Percentiles rank a stretch among this genome's conserved stretches.
These are phyloP conservation scores for Uria aalge DNA, from an alignment of 2,113 vertebrate species.

Conservation along the genomic window DNA sequence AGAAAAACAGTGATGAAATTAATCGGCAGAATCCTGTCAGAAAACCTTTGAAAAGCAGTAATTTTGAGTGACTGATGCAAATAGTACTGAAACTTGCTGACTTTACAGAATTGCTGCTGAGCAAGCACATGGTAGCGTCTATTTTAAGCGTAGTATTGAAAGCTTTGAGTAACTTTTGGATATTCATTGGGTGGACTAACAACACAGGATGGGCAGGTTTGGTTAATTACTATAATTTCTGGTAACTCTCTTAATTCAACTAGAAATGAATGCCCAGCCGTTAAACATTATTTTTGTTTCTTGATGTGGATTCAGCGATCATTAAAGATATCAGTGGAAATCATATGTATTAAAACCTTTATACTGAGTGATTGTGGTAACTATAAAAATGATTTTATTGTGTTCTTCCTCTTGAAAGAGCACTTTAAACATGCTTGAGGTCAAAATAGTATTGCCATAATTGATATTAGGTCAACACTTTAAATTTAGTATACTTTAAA, in stretches of 20 bases:
- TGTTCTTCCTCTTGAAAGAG: not conserved
- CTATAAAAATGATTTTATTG: not conserved
- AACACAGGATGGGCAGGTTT: not conserved
- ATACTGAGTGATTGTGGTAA: not conserved
- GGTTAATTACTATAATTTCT: not conserved
- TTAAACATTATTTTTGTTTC: not conserved
- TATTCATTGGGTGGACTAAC: not conserved
- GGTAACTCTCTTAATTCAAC: not conserved
- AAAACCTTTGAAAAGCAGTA: constrained; percentile 26
- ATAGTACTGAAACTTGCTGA: not conserved
- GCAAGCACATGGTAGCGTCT: not conserved
- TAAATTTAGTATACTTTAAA: not conserved
- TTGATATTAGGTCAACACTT: not conserved
- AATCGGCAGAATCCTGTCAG: not conserved
- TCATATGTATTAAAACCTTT: not conserved
- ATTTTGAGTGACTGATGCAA: not conserved
- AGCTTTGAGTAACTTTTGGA: not conserved
- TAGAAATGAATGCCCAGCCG: not conserved
- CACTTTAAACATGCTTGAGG: not conserved
- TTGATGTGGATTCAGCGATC: not conserved
- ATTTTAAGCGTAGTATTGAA: not conserved
- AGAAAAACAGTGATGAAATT: constrained; percentile 17
- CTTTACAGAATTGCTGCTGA: not conserved
- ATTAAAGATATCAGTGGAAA: not conserved
- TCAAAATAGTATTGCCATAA: not conserved